A percentile compares a stretch with the other conserved stretches of the same genome.
Conservation (phyloP, 2,113 vertebrate species). For the Urocolius indicus region DNA sequence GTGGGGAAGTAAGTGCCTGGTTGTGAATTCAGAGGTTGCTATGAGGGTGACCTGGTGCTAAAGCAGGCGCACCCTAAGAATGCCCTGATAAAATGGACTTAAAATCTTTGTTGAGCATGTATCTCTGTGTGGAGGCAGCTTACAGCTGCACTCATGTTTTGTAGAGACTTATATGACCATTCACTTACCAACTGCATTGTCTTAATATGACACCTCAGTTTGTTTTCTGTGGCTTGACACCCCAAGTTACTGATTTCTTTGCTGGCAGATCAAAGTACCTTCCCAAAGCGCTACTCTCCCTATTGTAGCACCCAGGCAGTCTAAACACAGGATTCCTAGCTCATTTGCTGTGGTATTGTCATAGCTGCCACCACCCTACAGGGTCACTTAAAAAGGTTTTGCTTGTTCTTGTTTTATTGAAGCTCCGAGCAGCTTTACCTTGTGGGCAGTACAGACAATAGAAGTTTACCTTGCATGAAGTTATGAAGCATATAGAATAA, state of each 20-base stretch:
- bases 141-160: background rate
- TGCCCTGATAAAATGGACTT: background rate
- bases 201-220: background rate
- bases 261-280: background rate
- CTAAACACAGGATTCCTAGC: background rate
- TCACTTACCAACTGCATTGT: background rate
- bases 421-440: background rate
- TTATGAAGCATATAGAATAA: background rate
- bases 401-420: background rate
- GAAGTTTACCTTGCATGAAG: background rate
- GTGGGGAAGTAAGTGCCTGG: background rate
- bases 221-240: background rate
- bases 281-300: background rate
- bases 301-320: background rate
- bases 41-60: fast-evolving
- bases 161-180: fast-evolving
- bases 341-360: background rate
- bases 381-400: background rate
- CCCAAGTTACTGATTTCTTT: background rate
- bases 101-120: background rate
- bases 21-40: background rate
- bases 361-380: background rate
- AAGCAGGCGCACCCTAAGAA: background rate
- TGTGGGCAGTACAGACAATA: background rate
- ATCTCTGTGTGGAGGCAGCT: background rate